Evolutionary conservation across 2,113 vertebrate species (phyloP), one percentile per base, ranked within the genome.

Genomic region (Mobula hypostoma): DNA sequence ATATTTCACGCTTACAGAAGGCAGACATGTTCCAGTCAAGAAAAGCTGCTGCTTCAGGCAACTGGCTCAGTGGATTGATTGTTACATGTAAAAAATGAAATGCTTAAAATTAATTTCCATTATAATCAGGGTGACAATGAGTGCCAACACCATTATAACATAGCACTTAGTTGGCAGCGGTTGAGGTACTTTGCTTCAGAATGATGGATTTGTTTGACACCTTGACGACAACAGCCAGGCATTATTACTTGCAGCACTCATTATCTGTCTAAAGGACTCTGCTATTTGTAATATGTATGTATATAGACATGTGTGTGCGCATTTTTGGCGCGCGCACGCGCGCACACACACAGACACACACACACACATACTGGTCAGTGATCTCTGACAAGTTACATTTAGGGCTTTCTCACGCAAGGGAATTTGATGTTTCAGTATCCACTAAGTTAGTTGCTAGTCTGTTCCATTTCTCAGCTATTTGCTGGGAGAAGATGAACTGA

Each of bases 91-190:
- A 27, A n/a, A 36, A 74, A 74, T 72, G n/a, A 72, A 93, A 48
- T 93, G 74, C 74, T 93, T 40, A 72, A 72, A 74, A 48, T 70
- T 68, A 36, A 91, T 92, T 40, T 40, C 90, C 68, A 92, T 72
- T 40, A 24, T 36, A 72, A 74, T 40, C 27, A 93, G 32, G 19
- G 48, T 74, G 36, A 48, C n/a, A 48, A 72, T 74, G 36, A 19
- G 21, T 24, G 72, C 2, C 88, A 72, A 58, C 15, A 1, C 19
- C 68, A 93, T 14, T 56, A 56, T 93, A 27, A 93, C 21, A 19
- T 21, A 32, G 29, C 63, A 70, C 90, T 27, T 48, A 74, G 9
- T 93, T 40, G 8, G 63, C 24, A 19, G 17, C 11, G 7, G 79
- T 74, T 24, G 72, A 74, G 19, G 72, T 15, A 24, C 5, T 66